Percentiles rank a stretch among this genome's conserved stretches.
These are phyloP conservation scores for Desmodus rotundus DNA, from an alignment of 2,113 vertebrate species.

Conservation along the genomic window DNA sequence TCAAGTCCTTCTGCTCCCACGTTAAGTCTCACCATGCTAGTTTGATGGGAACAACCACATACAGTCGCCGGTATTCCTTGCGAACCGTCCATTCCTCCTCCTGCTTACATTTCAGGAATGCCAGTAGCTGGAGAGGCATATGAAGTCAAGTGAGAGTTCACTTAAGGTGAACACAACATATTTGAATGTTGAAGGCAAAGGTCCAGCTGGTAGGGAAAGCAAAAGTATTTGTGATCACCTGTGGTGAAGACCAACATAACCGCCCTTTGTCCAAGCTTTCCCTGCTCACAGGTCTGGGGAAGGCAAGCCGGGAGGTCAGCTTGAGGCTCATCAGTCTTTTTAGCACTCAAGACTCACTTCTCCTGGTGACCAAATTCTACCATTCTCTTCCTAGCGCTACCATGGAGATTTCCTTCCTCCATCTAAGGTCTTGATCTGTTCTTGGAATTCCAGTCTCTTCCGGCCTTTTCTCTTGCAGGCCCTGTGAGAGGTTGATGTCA, in stretches of 20 bases:
- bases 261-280: too few species aligned
- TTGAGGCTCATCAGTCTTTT: not conserved
- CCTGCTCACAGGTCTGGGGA: not conserved
- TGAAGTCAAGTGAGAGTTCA: not conserved
- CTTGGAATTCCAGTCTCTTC: not conserved
- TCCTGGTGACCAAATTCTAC: not conserved
- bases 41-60: not conserved
- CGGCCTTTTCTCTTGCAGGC: not conserved
- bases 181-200: not conserved
- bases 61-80: not conserved
- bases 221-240: not conserved
- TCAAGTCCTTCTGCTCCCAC: not conserved
- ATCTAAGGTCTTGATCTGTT: not conserved
- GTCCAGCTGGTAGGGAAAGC: not conserved
- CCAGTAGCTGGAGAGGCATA: not conserved
- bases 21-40: not conserved
- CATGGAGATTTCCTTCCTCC: not conserved
- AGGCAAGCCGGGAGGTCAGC: not conserved
- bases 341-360: not conserved
- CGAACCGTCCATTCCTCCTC: not conserved
- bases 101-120: not conserved
- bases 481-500: not conserved
- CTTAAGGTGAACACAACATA: not conserved
- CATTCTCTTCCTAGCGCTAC: not conserved
- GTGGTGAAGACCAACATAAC: not conserved